A percentile compares a stretch with the other conserved stretches of the same genome.
These are phyloP conservation scores for Drusus annulatus DNA, from an alignment of 1,140 invertebrate genomes.

Conservation along the genomic window DNA sequence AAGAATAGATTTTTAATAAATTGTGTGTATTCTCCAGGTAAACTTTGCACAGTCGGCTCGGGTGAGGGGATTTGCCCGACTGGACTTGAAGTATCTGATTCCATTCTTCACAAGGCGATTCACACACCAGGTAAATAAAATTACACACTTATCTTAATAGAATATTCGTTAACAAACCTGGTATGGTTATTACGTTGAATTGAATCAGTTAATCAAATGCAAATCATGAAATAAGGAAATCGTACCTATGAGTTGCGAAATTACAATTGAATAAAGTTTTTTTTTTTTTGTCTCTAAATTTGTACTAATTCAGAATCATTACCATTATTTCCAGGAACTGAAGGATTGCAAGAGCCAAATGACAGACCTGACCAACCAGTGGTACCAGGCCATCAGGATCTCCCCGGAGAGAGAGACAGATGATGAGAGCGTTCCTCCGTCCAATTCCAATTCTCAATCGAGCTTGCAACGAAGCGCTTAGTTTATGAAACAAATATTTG, in stretches of 20 bases:
- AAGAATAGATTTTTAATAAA: no score
- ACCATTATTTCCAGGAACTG: constrained; percentile 84
- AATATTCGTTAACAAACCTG: no score
- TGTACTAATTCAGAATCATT: no score
- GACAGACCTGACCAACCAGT: constrained; percentile 95
- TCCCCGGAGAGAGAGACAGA: constrained; percentile 78
- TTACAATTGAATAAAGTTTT: no score
- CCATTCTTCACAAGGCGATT: constrained; percentile 95
- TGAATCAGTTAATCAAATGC: no score
- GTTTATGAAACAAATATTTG: no score
- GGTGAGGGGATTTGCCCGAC: constrained; percentile 87
- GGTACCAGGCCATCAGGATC: constrained; percentile 94
- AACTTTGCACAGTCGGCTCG: constrained; percentile 76
- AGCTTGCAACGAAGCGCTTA: constrained; percentile 51
- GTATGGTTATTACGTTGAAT: no score
- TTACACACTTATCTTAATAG: no score
- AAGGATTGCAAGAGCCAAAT: constrained; percentile 97
- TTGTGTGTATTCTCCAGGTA: constrained; percentile 64
- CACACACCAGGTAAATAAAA: constrained; percentile 87
- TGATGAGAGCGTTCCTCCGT: constrained; percentile 67
- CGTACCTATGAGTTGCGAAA: no score
- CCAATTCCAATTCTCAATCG: constrained; percentile 62
- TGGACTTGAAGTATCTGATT: constrained; percentile 94
- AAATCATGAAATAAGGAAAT: no score
- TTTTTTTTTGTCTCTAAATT: no score